These are phyloP conservation scores for Ceratothoa steindachneri DNA, from an alignment of 2,888 invertebrate species.

Conservation along the genomic window DNA sequence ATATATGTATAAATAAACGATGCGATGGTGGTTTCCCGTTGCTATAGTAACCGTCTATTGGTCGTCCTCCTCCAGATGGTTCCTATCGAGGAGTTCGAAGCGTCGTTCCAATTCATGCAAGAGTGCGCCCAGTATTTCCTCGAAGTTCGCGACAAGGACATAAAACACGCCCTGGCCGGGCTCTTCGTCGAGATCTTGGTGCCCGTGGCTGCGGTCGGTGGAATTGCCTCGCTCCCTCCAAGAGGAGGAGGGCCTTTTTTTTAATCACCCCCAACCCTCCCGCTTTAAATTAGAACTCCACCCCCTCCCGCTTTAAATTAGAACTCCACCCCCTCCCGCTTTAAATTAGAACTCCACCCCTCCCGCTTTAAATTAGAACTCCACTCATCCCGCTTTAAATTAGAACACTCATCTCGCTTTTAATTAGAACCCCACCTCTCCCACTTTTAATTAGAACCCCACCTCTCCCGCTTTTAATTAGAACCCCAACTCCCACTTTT, in stretches of 20 bases:
- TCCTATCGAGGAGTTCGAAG: constrained; percentile 98
- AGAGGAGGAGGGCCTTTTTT: neutral
- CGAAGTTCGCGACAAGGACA: constrained; percentile 96
- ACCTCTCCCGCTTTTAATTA: too few species aligned
- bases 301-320: neutral
- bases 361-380: too few species aligned
- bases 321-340: neutral
- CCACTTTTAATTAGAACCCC: too few species aligned
- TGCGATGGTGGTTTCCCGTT: too few species aligned
- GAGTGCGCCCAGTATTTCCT: constrained; percentile 97
- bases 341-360: neutral
- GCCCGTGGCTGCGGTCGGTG: constrained; percentile 90
- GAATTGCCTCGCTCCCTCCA: neutral
- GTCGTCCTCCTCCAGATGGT: constrained; percentile 84
- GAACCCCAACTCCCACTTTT: too few species aligned
- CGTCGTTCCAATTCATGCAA: constrained; percentile 96
- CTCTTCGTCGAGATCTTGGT: constrained; percentile 97
- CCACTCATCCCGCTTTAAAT: too few species aligned
- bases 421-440: too few species aligned
- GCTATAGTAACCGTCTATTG: too few species aligned
- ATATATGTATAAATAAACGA: too few species aligned
- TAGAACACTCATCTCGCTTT: too few species aligned
- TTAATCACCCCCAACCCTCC: neutral
- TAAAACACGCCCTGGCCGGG: constrained; percentile 94
- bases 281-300: neutral